A percentile compares a stretch with the other conserved stretches of the same genome.
phyloP scores from a whole-genome alignment of 2,797 vertebrate genomes.

The Toxotes lorentzi region DNA sequence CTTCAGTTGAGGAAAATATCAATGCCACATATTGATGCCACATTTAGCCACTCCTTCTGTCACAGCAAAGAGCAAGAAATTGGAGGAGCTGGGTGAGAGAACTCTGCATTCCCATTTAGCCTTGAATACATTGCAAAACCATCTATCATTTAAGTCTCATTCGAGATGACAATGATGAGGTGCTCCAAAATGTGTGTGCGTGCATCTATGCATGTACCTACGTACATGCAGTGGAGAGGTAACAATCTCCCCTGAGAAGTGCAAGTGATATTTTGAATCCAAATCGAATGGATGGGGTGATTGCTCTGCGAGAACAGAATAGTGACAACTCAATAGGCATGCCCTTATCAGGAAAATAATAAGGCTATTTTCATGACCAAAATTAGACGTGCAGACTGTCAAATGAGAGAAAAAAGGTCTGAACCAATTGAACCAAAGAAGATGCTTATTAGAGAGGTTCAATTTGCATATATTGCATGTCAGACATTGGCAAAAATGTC shows the following conservation, averaged over 20 bases:
- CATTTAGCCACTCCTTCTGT: slow-evolving; percentile 20
- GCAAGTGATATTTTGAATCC: slow-evolving; percentile 76
- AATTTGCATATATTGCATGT: slow-evolving; percentile 81
- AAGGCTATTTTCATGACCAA: slow-evolving; percentile 73
- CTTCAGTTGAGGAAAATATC: slow-evolving; percentile 29
- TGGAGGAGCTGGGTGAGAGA: slow-evolving; percentile 42
- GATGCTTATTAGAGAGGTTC: slow-evolving; percentile 76
- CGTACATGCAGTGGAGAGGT: slow-evolving; percentile 44
- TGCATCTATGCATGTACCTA: slow-evolving; percentile 43
- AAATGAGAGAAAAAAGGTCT: slow-evolving; percentile 59
- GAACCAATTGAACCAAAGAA: slow-evolving; percentile 74
- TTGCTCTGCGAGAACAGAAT: slow-evolving; percentile 62
- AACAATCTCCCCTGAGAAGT: slow-evolving; percentile 68
- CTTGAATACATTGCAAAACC: slow-evolving; percentile 62
- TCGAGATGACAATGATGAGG: slow-evolving; percentile 68
- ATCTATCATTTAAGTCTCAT: slow-evolving; percentile 76
- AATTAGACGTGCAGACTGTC: slow-evolving; percentile 71
- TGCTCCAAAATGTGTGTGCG: slow-evolving; percentile 25
- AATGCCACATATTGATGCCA: slow-evolving; percentile 7
- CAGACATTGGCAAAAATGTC: slow-evolving; percentile 77
- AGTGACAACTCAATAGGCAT: slow-evolving; percentile 80
- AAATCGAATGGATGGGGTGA: slow-evolving; percentile 75
- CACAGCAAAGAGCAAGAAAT: slow-evolving; percentile 53
- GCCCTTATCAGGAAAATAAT: slow-evolving; percentile 81
- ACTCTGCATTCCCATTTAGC: slow-evolving; percentile 65